Evolutionary conservation across 2,888 invertebrate species (phyloP).

Genomic region (Dichetophora obliterata): DNA sequence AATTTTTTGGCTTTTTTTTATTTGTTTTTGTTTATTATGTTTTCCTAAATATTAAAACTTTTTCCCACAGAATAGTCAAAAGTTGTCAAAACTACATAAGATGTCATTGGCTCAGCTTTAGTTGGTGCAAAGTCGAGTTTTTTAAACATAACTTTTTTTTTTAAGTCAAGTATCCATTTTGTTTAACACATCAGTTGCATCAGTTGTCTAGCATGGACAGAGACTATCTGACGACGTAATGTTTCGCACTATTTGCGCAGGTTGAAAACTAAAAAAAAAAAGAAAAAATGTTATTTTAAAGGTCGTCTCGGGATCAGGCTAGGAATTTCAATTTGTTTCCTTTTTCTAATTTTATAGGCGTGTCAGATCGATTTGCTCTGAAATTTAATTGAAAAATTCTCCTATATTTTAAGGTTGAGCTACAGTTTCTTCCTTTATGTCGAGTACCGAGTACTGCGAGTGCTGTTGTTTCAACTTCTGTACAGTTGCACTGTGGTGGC

Average conservation of each 20-base stretch:
- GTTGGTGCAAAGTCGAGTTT: no score
- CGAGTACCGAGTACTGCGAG: slow-evolving; percentile 45
- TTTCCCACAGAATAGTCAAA: no score
- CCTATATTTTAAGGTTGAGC: neutral
- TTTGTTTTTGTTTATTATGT: no score
- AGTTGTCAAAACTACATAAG: no score
- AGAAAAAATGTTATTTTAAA: slow-evolving; percentile 16
- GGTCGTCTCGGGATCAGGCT: slow-evolving; percentile 35
- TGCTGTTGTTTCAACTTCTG: slow-evolving; percentile 45
- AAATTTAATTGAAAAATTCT: slow-evolving; percentile 63
- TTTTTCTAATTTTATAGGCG: slow-evolving; percentile 51
- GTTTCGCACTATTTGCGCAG: neutral
- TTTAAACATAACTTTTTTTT: no score
- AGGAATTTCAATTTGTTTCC: slow-evolving; percentile 45
- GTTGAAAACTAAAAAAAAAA: neutral
- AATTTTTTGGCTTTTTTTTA: no score
- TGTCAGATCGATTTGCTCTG: slow-evolving; percentile 66
- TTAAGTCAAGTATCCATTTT: no score
- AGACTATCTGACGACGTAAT: no score
- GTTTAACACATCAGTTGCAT: no score
- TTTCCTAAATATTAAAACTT: no score
- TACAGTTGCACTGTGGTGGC: slow-evolving; percentile 38
- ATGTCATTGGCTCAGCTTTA: no score
- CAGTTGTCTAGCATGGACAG: no score
- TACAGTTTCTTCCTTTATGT: slow-evolving; percentile 24